Evolutionary conservation across 2,113 vertebrate species (phyloP).

Genomic region (Balaenoptera acutorostrata): DNA sequence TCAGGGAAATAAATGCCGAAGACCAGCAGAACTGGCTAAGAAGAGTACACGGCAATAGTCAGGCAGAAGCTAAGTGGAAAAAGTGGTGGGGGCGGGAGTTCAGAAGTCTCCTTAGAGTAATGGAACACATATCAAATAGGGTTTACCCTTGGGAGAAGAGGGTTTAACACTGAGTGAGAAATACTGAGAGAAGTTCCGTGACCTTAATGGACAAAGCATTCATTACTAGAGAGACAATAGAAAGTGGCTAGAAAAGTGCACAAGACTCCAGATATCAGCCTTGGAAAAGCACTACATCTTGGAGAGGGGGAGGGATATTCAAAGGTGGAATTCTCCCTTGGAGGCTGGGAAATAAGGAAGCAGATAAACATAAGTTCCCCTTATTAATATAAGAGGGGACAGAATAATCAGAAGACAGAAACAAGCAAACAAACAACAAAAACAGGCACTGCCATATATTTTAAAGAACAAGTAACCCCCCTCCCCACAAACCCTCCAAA

Average conservation of each 20-base stretch:
- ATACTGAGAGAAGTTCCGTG: neutral
- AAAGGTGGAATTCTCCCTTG: neutral
- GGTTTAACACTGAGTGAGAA: neutral
- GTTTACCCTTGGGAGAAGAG: neutral
- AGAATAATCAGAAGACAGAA: neutral
- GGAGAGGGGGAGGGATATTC: neutral
- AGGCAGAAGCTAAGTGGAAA: neutral
- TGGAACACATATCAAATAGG: neutral
- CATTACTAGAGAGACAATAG: neutral
- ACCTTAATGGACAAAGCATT: neutral
- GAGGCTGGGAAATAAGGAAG: neutral
- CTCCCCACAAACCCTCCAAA: fast-evolving
- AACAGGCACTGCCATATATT: neutral
- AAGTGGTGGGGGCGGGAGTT: too few relatives aligned
- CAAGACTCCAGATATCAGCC: neutral
- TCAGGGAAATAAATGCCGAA: neutral
- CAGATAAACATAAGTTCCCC: neutral
- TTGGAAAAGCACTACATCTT: neutral
- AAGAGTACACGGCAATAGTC: neutral
- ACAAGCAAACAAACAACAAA: neutral
- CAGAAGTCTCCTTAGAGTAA: neutral
- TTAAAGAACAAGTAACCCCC: neutral
- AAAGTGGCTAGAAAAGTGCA: neutral
- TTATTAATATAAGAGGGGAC: neutral
- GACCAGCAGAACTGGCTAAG: neutral